A percentile compares a stretch with the other conserved stretches of the same genome.
Conservation (phyloP, 2,113 vertebrate species). For the Sapayoa aenigma region DNA sequence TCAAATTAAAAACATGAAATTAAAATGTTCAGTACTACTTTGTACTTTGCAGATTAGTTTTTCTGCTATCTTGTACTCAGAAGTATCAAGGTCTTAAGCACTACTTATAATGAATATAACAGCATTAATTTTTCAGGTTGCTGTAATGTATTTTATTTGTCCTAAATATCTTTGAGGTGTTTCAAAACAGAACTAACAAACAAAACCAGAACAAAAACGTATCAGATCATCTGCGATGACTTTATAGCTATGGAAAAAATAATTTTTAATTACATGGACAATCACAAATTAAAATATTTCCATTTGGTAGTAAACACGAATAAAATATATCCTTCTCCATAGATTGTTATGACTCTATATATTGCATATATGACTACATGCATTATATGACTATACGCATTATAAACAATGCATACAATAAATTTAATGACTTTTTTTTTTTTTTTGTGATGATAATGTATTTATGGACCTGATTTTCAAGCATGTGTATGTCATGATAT, state of each 20-base stretch:
- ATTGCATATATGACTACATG: background rate
- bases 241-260: background rate
- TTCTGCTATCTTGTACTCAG: background rate
- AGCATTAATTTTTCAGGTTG: background rate
- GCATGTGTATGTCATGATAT: background rate
- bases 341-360: background rate
- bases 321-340: background rate
- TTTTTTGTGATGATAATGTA: background rate
- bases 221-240: background rate
- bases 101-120: background rate
- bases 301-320: background rate
- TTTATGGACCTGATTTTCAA: background rate
- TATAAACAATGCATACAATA: background rate
- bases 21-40: background rate
- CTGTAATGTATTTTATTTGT: background rate
- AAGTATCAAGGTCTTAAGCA: background rate
- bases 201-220: background rate
- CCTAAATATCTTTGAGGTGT: background rate
- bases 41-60: background rate
- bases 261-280: background rate
- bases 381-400: no score
- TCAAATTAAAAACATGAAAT: background rate
- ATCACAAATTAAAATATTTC: background rate
- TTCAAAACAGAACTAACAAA: background rate
- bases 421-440: background rate